Conservation (phyloP, 2,113 vertebrate species). For the Salvelinus fontinalis region DNA sequence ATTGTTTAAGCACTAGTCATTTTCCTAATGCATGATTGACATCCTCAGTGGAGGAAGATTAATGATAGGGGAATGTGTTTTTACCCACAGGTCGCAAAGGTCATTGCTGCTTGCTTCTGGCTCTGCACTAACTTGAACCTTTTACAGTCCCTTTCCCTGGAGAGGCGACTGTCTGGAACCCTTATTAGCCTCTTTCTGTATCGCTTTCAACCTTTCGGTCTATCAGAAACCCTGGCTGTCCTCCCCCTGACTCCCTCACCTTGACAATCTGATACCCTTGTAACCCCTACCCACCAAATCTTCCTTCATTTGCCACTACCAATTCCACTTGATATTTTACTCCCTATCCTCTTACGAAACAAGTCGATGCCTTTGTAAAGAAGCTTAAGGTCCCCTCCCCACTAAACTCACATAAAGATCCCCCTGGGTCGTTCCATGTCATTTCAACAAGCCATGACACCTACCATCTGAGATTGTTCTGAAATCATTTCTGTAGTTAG, state of each 20-base stretch:
- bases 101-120: constrained; percentile 20
- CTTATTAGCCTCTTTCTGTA: background rate
- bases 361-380: constrained; percentile 29
- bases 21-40: background rate
- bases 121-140: background rate
- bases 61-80: background rate
- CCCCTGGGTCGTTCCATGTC: too few relatives aligned
- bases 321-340: constrained; percentile 29
- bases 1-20: background rate
- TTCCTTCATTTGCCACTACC: constrained; percentile 12
- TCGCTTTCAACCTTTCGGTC: background rate
- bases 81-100: background rate
- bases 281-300: background rate
- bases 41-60: constrained; percentile 1
- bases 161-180: background rate
- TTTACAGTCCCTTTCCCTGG: background rate
- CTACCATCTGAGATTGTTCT: too few relatives aligned
- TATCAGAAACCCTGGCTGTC: too few relatives aligned
- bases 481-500: too few relatives aligned
- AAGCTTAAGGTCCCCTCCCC: constrained; percentile 31
- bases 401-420: constrained; percentile 17
- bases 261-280: background rate
- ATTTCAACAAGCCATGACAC: too few relatives aligned
- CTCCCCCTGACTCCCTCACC: background rate
- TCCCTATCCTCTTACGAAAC: constrained; percentile 43